Evolutionary conservation across 2,113 vertebrate species (phyloP), one percentile per base, ranked within the genome.

Genomic region (Sminthopsis crassicaudata): DNA sequence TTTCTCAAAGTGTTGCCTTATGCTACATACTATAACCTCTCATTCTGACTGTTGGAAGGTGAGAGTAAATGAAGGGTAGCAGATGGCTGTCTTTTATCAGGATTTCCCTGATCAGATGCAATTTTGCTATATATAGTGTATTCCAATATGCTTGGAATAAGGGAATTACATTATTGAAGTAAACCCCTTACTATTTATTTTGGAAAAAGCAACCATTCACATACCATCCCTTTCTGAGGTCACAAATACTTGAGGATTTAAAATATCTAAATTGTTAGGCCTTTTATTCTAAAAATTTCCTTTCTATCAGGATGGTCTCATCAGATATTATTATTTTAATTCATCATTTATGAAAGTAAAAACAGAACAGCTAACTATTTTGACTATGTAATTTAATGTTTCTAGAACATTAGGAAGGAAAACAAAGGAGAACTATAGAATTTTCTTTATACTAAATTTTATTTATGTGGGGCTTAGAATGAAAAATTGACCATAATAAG

Each of bases 41-140:
- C 12, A 0, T 84, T 84, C 8, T 0, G 24, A 46, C 9, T 2
- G 24, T 27, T 1, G 0, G 53, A 90, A 19, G 67, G 22, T 2
- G 22, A 36, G 11, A 36, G 30, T 22, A 4, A 5, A 0, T 8
- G 36, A 0, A 5, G 53, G 67, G 5, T 26, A 24, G 57, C 2
- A 36, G 91, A 25, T 0, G 67, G 8, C 30, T 0, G 10, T 2
- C 52, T n/a, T 6, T 10, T 16, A 36, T 53, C 24, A 27, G 88
- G 36, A 1, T 36, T 30, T 55, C n/a, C 5, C 5, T n/a, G 23
- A 9, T 36, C 19, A 19, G 94, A 46, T 36, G 27, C 26, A 2
- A 3, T 1, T 10, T 48, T 52, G 52, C 46, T 10, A 23, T 50
- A 8, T 0, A 9, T 19, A 46, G 67, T 10, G 8, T 22, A 3